These are phyloP conservation scores for Lepilemur ruficaudatus DNA, from an alignment of 2,797 vertebrate species.

Conservation along the genomic window DNA sequence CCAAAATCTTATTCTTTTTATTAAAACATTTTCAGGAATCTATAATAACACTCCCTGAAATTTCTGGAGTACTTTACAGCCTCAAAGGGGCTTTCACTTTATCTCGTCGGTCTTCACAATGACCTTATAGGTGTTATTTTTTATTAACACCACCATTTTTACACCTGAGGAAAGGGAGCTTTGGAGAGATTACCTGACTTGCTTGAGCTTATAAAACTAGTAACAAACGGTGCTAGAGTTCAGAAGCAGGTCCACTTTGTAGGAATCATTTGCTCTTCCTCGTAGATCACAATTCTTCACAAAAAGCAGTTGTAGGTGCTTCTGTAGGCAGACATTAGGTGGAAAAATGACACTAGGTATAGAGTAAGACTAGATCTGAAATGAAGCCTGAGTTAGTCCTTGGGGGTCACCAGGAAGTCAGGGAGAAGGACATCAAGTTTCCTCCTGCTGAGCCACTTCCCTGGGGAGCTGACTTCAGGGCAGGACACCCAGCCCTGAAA, in stretches of 20 bases:
- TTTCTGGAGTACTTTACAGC: neutral
- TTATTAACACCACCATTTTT: neutral
- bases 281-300: neutral
- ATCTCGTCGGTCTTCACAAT: neutral
- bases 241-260: neutral
- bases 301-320: neutral
- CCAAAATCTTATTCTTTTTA: neutral
- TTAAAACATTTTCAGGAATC: neutral
- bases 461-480: neutral
- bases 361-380: neutral
- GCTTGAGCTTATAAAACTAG: neutral
- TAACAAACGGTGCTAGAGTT: neutral
- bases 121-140: neutral
- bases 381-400: neutral
- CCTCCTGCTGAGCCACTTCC: neutral
- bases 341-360: neutral
- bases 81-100: neutral
- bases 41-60: neutral
- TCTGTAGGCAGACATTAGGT: neutral
- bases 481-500: no score
- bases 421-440: neutral
- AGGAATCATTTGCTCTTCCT: neutral
- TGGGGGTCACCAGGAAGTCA: no score
- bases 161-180: neutral
- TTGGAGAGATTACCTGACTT: neutral